Base-by-base conservation (phyloP, 2,113 vertebrate species). In the Coturnix japonica region DNA sequence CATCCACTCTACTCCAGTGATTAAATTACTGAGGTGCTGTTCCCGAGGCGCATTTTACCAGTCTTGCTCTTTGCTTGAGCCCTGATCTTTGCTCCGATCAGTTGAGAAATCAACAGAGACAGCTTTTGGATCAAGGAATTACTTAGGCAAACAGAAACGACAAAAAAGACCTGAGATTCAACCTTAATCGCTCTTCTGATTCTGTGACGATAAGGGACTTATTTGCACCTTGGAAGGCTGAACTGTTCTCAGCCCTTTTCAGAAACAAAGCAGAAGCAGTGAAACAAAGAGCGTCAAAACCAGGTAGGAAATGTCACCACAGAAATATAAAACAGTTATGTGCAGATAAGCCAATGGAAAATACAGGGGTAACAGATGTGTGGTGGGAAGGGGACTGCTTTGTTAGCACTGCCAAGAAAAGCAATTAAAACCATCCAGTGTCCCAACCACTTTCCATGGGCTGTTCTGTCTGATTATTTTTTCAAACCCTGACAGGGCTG, bases 291-390 rank as follows among this genome's bases (percentile, higher is more conserved):
- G 6, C 41, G 70, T 66, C 63, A 84, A 90, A 79, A 80, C 23
- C 64, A 94, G 43, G 51, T 73, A 93, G 21, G 64, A 93, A 90
- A 92, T 74, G 63, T 69, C 81, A 87, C 54, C 69, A 80, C 1
- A 3, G 82, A 91, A 78, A 61, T 10, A 90, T 4, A 1, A 53
- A 35, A 78, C 30, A 90, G 71, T 63, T 90, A 61, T 20, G 31
- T 60, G 70, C 17, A 92, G 86, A 94, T 79, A 89, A 87, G 71
- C 59, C 89, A 89, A 95, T 90, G 84, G 49, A 91, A 91, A 90
- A 93, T 43, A 87, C 43, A 76, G 51, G 26, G 49, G n/a, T 67
- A 90, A 78, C 53, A 91, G 66, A 66, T 79, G 35, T 74, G 41
- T 69, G 67, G 41, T 31, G 65, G 60, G 66, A 33, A 87, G 33